These are phyloP conservation scores for Chloropsis cyanopogon DNA, from an alignment of 2,113 vertebrate species.

Conservation along the genomic window DNA sequence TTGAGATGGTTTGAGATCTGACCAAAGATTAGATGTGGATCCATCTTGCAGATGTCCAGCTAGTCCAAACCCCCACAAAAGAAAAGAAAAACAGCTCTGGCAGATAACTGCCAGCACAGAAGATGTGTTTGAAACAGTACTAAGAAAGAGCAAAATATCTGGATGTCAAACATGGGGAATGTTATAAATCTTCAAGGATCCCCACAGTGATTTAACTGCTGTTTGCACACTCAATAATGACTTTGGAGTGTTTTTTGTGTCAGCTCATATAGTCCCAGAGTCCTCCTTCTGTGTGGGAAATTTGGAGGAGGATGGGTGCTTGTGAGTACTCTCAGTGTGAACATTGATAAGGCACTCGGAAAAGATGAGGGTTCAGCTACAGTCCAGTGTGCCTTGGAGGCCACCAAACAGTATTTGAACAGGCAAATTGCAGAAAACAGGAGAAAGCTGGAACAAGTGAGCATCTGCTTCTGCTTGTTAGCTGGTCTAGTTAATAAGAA, in stretches of 20 bases:
- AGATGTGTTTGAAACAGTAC: neutral
- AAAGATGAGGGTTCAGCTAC: neutral
- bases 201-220: neutral
- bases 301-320: neutral
- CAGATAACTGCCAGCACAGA: neutral
- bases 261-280: neutral
- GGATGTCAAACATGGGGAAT: neutral
- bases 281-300: neutral
- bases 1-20: neutral
- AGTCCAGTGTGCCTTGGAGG: neutral
- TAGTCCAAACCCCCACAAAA: neutral
- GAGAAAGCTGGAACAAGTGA: neutral
- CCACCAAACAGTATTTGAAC: neutral
- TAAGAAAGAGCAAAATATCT: neutral
- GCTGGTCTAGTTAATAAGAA: neutral
- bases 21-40: neutral
- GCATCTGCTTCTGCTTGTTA: neutral
- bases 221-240: neutral
- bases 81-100: neutral
- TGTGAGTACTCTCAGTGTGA: neutral
- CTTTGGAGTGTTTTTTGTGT: neutral
- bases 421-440: neutral
- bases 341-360: neutral
- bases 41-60: neutral
- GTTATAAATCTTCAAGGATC: neutral